Conservation (phyloP, 2,797 vertebrate species). For the Falco rusticolus region DNA sequence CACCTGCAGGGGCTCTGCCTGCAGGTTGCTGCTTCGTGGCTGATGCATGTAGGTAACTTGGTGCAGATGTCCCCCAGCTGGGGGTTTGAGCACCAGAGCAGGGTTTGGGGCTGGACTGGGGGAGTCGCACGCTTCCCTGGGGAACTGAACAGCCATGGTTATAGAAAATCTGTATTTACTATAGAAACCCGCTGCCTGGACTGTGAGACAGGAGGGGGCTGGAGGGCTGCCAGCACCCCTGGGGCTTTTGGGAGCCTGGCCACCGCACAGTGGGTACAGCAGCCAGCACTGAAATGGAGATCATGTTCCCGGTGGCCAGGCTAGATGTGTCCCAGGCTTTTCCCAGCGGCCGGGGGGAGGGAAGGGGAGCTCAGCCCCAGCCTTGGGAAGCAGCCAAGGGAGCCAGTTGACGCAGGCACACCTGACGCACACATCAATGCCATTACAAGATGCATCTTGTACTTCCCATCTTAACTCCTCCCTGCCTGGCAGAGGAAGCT, state of each 20-base stretch:
- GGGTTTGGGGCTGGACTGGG: not conserved
- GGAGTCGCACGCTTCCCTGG: fast-evolving
- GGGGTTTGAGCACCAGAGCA: not conserved
- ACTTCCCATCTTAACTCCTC: constrained; percentile 38
- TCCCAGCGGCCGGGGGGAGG: not conserved
- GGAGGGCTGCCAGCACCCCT: not conserved
- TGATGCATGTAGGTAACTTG: fast-evolving
- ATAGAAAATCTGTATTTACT: not conserved
- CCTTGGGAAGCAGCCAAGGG: constrained; percentile 15
- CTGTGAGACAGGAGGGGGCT: not conserved
- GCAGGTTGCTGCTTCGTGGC: not conserved
- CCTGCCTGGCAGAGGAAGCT: not conserved
- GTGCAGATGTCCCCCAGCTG: not conserved
- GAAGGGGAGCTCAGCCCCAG: not conserved
- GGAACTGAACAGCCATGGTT: fast-evolving
- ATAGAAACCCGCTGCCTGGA: not conserved
- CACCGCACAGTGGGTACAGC: not conserved
- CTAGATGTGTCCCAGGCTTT: not conserved
- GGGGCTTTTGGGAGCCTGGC: fast-evolving
- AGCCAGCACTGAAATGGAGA: not conserved
- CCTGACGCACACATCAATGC: constrained; percentile 22
- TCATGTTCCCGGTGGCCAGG: fast-evolving
- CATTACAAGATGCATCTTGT: not conserved
- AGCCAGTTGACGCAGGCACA: constrained; percentile 12
- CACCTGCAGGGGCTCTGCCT: not conserved